phyloP scores from a whole-genome alignment of 2,888 invertebrate species.

The Chloroclysta siterata region DNA sequence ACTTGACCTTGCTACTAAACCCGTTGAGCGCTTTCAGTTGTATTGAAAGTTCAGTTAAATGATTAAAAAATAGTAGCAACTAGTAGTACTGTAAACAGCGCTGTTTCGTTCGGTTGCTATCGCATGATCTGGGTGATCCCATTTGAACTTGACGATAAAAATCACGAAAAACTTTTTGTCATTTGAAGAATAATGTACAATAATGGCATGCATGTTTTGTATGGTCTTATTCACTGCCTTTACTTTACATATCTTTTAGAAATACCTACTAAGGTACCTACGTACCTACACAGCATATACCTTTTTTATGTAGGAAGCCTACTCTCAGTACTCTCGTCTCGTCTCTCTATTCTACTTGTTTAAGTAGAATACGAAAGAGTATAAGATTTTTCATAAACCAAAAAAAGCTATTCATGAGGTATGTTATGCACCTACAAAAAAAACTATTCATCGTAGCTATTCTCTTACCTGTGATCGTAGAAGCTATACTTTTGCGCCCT shows the following conservation, averaged over 20 bases:
- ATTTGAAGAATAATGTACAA: slow-evolving; percentile 10
- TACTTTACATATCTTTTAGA: background rate
- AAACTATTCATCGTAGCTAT: too few relatives aligned
- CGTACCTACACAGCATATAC: too few relatives aligned
- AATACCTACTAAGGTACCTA: background rate
- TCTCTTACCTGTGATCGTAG: too few relatives aligned
- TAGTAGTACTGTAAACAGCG: slow-evolving; percentile 45
- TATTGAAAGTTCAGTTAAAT: too few relatives aligned
- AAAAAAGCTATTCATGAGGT: too few relatives aligned
- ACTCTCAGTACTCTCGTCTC: too few relatives aligned
- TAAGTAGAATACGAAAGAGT: too few relatives aligned
- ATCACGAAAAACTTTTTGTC: slow-evolving; percentile 38
- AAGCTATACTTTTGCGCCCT: too few relatives aligned
- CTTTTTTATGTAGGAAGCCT: too few relatives aligned
- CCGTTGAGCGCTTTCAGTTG: slow-evolving; percentile 37
- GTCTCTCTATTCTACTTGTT: too few relatives aligned
- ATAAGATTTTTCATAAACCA: too few relatives aligned
- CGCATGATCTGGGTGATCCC: slow-evolving; percentile 55
- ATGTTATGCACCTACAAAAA: too few relatives aligned
- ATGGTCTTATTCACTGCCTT: background rate
- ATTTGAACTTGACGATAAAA: slow-evolving; percentile 46
- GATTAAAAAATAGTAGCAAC: slow-evolving; percentile 35
- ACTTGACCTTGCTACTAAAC: slow-evolving; percentile 48
- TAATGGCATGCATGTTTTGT: background rate
- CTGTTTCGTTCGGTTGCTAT: slow-evolving; percentile 48